A percentile compares a stretch with the other conserved stretches of the same genome.
These are phyloP conservation scores for Ophion slaviceki DNA, from an alignment of 2,888 invertebrate species.

Conservation along the genomic window DNA sequence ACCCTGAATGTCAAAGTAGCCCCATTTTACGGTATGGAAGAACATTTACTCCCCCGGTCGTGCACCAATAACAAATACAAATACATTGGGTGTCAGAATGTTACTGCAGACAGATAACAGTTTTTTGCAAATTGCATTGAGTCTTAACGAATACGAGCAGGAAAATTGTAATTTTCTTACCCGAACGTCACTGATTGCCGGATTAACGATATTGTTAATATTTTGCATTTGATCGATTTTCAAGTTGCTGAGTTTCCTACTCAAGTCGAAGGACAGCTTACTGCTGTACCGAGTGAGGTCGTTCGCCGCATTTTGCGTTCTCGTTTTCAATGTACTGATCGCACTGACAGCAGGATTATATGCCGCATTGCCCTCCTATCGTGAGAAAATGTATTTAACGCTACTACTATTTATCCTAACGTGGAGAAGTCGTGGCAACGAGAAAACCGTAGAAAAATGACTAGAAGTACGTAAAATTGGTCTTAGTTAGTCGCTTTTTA, in stretches of 20 bases:
- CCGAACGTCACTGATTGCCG: slow-evolving; percentile 51
- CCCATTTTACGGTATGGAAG: too few relatives aligned
- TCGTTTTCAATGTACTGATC: slow-evolving; percentile 53
- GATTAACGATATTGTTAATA: slow-evolving; percentile 62
- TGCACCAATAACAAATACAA: too few relatives aligned
- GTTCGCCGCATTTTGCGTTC: slow-evolving; percentile 13
- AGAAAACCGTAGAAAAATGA: background rate
- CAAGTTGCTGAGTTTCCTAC: slow-evolving; percentile 52
- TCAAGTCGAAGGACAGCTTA: slow-evolving; percentile 44
- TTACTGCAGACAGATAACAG: too few relatives aligned
- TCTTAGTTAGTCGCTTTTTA: too few relatives aligned
- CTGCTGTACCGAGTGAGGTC: slow-evolving; percentile 56
- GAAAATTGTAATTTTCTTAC: slow-evolving; percentile 49
- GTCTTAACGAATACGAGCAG: too few relatives aligned
- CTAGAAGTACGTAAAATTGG: too few relatives aligned
- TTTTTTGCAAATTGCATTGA: too few relatives aligned
- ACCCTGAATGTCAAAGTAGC: too few relatives aligned
- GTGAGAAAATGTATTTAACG: background rate
- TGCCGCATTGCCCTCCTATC: slow-evolving; percentile 39
- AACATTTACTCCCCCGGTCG: too few relatives aligned
- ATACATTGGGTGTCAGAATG: too few relatives aligned
- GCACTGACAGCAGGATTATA: slow-evolving; percentile 33
- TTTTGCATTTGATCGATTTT: slow-evolving; percentile 60
- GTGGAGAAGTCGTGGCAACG: background rate
- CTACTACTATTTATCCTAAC: background rate